These are phyloP conservation scores for Ochropleura leucogaster DNA, from an alignment of 2,888 invertebrate species.

Conservation along the genomic window DNA sequence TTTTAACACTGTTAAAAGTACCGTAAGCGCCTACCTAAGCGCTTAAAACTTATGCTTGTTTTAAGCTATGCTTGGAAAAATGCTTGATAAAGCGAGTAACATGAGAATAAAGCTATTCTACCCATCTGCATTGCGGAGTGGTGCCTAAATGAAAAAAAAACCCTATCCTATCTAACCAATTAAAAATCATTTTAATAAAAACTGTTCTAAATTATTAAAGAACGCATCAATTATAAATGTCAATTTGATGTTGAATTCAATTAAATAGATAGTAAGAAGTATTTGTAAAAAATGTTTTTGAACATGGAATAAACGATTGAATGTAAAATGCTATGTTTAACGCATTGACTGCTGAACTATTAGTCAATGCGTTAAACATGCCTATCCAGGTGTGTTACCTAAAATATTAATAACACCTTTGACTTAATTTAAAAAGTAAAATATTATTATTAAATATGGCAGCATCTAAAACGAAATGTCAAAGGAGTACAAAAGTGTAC, in stretches of 20 bases:
- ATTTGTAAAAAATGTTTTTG: constrained; percentile 35
- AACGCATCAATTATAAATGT: constrained; percentile 84
- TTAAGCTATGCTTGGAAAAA: neutral
- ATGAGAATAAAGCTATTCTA: neutral
- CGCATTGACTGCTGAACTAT: too few species aligned
- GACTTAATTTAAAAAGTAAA: neutral
- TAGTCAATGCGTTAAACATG: too few species aligned
- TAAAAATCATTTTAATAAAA: constrained; percentile 5
- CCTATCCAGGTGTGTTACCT: constrained; percentile 19
- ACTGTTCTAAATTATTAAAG: constrained; percentile 53
- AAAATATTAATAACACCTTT: constrained; percentile 3
- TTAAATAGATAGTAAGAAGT: constrained; percentile 61
- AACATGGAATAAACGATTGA: constrained; percentile 23
- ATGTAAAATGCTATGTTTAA: constrained; percentile 14
- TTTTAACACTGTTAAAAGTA: neutral
- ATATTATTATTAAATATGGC: neutral
- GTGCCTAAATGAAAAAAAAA: neutral
- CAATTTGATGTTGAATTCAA: constrained; percentile 79
- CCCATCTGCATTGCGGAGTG: neutral
- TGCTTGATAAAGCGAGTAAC: neutral
- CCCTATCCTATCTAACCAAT: neutral
- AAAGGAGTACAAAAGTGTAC: constrained; percentile 11
- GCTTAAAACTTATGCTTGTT: neutral
- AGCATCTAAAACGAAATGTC: constrained; percentile 27
- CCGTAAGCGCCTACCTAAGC: neutral